Evolutionary conservation across 2,113 vertebrate genomes (phyloP).

Genomic region (Tetraodon nigroviridis): DNA sequence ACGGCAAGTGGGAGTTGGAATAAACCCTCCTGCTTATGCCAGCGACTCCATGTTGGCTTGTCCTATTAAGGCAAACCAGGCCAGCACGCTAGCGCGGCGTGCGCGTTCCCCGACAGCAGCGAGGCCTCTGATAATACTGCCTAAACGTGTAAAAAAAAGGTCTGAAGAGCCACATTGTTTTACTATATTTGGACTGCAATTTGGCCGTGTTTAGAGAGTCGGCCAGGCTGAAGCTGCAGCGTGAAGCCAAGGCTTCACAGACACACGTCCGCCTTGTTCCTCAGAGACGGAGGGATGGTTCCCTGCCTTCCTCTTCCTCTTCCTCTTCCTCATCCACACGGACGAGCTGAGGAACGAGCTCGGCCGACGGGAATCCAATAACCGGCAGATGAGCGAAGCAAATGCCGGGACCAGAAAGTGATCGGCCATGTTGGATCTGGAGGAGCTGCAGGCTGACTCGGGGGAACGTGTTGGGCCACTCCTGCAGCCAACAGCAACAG

Average conservation of each 20-base stretch:
- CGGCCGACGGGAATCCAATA: constrained; percentile 10
- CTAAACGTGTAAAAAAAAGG: constrained; percentile 11
- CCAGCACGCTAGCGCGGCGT: constrained; percentile 19
- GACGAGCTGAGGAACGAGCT: constrained; percentile 1
- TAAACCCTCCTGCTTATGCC: constrained; percentile 56
- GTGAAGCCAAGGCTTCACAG: constrained; percentile 9
- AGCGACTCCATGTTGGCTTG: constrained; percentile 55
- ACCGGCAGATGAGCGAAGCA: constrained; percentile 3
- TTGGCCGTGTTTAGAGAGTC: constrained; percentile 42
- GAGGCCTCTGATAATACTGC: background rate
- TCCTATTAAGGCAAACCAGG: constrained; percentile 64
- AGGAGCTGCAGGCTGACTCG: constrained; percentile 12
- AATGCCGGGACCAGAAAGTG: constrained; percentile 13
- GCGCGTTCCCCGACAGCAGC: background rate
- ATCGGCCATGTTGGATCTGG: constrained; percentile 14
- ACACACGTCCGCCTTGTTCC: background rate
- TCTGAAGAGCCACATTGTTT: constrained; percentile 23
- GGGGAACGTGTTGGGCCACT: background rate
- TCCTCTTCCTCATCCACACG: constrained; percentile 16
- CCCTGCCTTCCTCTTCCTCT: constrained; percentile 13
- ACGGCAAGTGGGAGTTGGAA: constrained; percentile 69
- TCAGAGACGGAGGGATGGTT: constrained; percentile 1
- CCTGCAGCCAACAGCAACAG: constrained; percentile 21
- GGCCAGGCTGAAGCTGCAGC: constrained; percentile 29
- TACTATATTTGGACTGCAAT: constrained; percentile 49